Percentiles rank a stretch among this genome's conserved stretches.
Conservation (phyloP, 1,140 invertebrate genomes). For the Acromyrmex charruanus region DNA sequence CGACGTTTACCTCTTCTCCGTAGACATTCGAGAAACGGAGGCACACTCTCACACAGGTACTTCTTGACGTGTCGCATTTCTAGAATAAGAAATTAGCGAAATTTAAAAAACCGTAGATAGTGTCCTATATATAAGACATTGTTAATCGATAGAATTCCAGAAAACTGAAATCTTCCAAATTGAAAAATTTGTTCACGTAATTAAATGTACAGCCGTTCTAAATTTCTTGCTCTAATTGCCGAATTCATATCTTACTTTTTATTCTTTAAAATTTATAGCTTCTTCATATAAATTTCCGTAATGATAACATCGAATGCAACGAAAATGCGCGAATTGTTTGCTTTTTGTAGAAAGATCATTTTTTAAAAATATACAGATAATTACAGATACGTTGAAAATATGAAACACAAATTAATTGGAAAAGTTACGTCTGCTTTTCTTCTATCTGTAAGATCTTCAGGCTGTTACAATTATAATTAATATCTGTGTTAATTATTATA, state of each 20-base stretch:
- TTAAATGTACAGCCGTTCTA: not conserved
- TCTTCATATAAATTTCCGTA: not conserved
- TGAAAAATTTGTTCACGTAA: not conserved
- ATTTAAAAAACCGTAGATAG: not conserved
- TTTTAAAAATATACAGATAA: not conserved
- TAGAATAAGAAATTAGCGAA: not conserved
- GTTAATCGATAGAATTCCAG: not conserved
- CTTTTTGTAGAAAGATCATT: slow-evolving; percentile 1
- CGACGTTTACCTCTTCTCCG: slow-evolving; percentile 65
- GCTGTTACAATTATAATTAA: not conserved
- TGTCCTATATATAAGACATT: slow-evolving; percentile 14
- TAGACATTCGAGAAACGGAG: slow-evolving; percentile 39
- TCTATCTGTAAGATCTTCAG: slow-evolving; percentile 17
- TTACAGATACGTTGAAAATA: not conserved
- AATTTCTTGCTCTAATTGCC: not conserved
- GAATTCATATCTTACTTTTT: not conserved
- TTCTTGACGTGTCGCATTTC: not conserved
- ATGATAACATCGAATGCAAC: not conserved
- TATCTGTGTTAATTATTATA: not conserved
- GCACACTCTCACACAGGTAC: not conserved
- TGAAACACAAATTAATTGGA: slow-evolving; percentile 36
- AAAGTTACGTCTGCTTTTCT: slow-evolving; percentile 20
- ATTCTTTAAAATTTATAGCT: not conserved
- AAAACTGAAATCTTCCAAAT: not conserved
- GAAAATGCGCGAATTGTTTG: not conserved